These are phyloP conservation scores for Salvator merianae DNA, from an alignment of 2,113 vertebrate species.

Conservation along the genomic window DNA sequence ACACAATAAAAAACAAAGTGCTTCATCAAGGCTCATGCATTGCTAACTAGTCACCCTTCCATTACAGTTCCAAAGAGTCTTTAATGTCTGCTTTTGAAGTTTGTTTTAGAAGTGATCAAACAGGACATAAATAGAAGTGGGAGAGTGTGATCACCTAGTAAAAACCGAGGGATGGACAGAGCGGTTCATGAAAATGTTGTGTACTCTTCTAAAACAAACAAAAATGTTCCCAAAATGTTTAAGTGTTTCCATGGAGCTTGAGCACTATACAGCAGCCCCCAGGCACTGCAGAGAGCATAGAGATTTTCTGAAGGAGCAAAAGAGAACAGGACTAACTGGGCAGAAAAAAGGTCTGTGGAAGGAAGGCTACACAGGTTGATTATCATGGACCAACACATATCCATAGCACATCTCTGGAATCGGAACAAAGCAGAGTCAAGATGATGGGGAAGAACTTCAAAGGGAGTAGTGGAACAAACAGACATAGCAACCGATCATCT, in stretches of 20 bases:
- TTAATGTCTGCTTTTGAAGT: neutral
- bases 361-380: neutral
- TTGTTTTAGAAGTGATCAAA: too few species aligned
- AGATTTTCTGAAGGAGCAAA: neutral
- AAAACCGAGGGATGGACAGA: neutral
- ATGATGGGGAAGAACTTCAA: too few species aligned
- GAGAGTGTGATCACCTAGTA: neutral
- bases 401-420: neutral
- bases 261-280: neutral
- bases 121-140: neutral
- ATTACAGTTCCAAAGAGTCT: neutral
- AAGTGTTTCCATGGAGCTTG: neutral
- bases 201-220: neutral
- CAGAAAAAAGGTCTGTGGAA: neutral
- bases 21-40: neutral
- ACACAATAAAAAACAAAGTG: neutral
- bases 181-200: neutral
- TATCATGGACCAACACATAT: too few species aligned
- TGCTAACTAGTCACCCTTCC: neutral
- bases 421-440: neutral
- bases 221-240: neutral
- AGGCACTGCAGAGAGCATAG: neutral
- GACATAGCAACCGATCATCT: too few species aligned
- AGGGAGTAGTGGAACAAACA: too few species aligned
- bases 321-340: neutral